Base-by-base conservation (phyloP, 2,113 vertebrate genomes). In the Neogale vison region DNA sequence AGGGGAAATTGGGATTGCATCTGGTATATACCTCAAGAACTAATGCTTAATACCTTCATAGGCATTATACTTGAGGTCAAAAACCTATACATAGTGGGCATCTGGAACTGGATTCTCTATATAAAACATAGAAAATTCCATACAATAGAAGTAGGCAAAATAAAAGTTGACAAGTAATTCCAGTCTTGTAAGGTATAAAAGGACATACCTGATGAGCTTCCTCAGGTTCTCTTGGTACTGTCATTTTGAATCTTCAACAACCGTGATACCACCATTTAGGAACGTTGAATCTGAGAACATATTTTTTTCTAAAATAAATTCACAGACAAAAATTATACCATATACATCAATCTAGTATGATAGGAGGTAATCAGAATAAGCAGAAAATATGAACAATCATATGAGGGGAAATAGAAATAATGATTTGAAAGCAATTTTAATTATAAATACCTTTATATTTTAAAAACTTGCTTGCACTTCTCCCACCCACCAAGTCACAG, bases 221-320 rank as follows among this genome's bases (percentile, higher is more conserved):
- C 89, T 84, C 6, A 4, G 74, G 61, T 88, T 88, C 45, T 81
- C 57, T 91, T 91, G 36, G 63, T 67, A 26, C 7, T 10, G 9
- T 52, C 65, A 8, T 52, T 79, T 74, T 52, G 31, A 13, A 42
- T 18, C 17, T 34, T 80, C 55, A 90, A 9, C 10, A 65, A 57
- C 42, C 18, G 71, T 20, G n/a, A 79, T 45, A 29, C 23, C 18
- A 24, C 29, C n/a, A 52, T 71, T 55, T 82, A 88, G 3, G 26
- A 52, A 86, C 69, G 4, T 26, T 85, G 50, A 96, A 63, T 7
- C 29, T 26, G 39, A 77, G 36, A 90, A 47, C 3, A 24, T 81
- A 36, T 77, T 88, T 97, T 34, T 84, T 93, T 71, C 15, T 45
- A 39, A 89, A 67, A 55, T 57, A 94, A 59, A 84, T 91, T 90